A percentile compares a stretch with the other conserved stretches of the same genome.
Conservation (phyloP, 2,113 vertebrate genomes). For the human (Homo sapiens) region GRCh38 chr16:59417501-59418000, state of each 20-base stretch:
- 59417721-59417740: background rate
- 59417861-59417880: background rate
- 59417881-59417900: background rate
- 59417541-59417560: background rate
- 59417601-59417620: background rate
- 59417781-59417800: background rate
- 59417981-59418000: background rate
- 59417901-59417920: background rate
- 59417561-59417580: background rate
- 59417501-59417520: conserved; percentile 3
- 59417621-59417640: background rate
- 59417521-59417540: background rate
- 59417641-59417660: background rate
- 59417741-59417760: background rate
- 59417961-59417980: background rate
- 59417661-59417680: conserved; percentile 30
- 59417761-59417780: background rate
- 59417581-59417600: background rate
- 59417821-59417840: background rate
- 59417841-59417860: background rate
- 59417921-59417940: background rate
- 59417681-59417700: background rate
- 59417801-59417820: background rate
- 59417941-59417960: background rate
- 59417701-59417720: conserved; percentile 25